These are phyloP conservation scores for Thelaira solivaga DNA, from an alignment of 2,888 invertebrate genomes.

Conservation along the genomic window DNA sequence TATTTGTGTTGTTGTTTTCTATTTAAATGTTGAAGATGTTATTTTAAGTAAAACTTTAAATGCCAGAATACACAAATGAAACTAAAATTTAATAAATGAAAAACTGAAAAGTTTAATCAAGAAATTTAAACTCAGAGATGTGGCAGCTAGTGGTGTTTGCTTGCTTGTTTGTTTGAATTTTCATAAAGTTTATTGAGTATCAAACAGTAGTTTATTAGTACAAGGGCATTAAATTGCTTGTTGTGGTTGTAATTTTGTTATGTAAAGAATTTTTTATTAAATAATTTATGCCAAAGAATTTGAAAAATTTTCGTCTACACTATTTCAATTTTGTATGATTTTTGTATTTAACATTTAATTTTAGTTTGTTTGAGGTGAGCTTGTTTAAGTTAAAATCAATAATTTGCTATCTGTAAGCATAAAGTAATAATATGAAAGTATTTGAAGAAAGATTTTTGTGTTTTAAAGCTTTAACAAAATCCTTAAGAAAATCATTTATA, in stretches of 20 bases:
- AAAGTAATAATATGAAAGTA: too few relatives aligned
- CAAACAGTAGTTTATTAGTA: slow-evolving; percentile 30
- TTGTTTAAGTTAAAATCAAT: too few relatives aligned
- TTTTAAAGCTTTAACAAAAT: too few relatives aligned
- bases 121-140: slow-evolving; percentile 1
- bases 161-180: background rate
- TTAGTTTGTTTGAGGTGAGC: too few relatives aligned
- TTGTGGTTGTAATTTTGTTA: background rate
- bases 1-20: slow-evolving; percentile 9
- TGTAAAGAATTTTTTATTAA: too few relatives aligned
- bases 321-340: too few relatives aligned
- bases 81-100: slow-evolving; percentile 20
- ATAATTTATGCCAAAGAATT: too few relatives aligned
- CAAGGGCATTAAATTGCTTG: background rate
- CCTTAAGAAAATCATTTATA: too few relatives aligned
- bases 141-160: background rate
- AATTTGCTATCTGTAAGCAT: too few relatives aligned
- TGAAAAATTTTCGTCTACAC: too few relatives aligned
- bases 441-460: too few relatives aligned
- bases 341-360: too few relatives aligned
- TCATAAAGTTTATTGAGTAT: background rate
- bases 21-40: slow-evolving; percentile 9
- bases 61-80: background rate
- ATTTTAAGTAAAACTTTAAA: background rate
- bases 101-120: background rate